Conservation (phyloP, 2,888 invertebrate species). For the Phasia obesa region DNA sequence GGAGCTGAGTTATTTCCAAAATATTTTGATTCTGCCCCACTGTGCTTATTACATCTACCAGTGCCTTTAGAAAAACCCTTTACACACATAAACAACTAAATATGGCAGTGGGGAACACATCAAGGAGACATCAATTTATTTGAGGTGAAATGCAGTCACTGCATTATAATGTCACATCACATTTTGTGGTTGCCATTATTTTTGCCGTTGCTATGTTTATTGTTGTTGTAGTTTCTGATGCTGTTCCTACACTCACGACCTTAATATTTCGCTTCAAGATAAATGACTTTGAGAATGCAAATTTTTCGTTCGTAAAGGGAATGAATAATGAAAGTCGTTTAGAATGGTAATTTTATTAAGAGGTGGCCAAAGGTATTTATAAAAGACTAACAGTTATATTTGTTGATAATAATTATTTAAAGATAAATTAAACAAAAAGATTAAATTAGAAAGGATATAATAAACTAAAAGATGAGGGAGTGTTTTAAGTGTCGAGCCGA, state of each 20-base stretch:
- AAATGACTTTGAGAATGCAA: slow-evolving; percentile 61
- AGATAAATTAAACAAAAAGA: slow-evolving; percentile 22
- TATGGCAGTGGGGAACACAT: slow-evolving; percentile 18
- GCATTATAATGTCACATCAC: slow-evolving; percentile 66
- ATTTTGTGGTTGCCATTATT: slow-evolving; percentile 46
- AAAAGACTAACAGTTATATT: slow-evolving; percentile 5
- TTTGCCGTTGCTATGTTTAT: slow-evolving; percentile 2
- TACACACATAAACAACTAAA: not conserved
- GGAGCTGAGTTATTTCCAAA: no score
- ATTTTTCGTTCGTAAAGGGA: slow-evolving; percentile 29
- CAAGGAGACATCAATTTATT: slow-evolving; percentile 65
- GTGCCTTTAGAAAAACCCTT: no score
- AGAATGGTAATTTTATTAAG: slow-evolving; percentile 40
- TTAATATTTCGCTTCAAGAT: slow-evolving; percentile 48
- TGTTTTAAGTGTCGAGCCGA: no score
- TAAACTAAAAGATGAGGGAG: no score
- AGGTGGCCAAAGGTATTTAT: slow-evolving; percentile 35
- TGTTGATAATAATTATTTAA: no score
- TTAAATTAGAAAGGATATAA: slow-evolving; percentile 54
- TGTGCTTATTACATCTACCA: no score
- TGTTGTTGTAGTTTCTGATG: slow-evolving; percentile 17
- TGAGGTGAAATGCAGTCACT: slow-evolving; percentile 66
- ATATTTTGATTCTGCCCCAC: no score
- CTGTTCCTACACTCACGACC: slow-evolving; percentile 56
- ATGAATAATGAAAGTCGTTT: slow-evolving; percentile 47